These are phyloP conservation scores for Clarias magur DNA, from an alignment of 2,113 vertebrate species.

Conservation along the genomic window DNA sequence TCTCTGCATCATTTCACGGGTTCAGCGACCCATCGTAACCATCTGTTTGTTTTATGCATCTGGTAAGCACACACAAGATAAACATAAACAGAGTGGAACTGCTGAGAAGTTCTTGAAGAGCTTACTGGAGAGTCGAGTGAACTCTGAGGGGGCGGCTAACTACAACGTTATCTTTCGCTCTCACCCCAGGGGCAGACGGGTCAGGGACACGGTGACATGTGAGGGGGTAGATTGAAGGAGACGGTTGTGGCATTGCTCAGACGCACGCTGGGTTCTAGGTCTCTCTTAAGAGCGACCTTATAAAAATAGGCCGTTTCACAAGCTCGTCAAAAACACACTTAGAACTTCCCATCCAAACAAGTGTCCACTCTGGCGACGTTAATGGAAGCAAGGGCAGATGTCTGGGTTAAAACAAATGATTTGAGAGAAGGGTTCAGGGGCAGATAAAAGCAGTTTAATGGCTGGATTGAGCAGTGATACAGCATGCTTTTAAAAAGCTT, in stretches of 20 bases:
- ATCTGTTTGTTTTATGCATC: constrained; percentile 35
- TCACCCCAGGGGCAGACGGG: constrained; percentile 73
- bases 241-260: constrained; percentile 46
- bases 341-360: constrained; percentile 34
- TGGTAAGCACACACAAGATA: constrained; percentile 33
- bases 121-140: constrained; percentile 51
- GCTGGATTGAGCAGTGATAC: background rate
- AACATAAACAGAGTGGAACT: constrained; percentile 37
- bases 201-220: constrained; percentile 59
- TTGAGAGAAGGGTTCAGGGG: background rate
- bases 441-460: constrained; percentile 45
- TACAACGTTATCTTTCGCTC: constrained; percentile 64
- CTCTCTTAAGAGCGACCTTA: constrained; percentile 64
- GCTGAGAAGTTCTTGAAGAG: constrained; percentile 65
- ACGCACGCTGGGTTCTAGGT: constrained; percentile 62
- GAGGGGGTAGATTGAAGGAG: constrained; percentile 37
- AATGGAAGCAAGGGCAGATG: constrained; percentile 19
- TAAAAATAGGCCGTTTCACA: constrained; percentile 71
- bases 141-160: constrained; percentile 59
- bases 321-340: constrained; percentile 47
- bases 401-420: constrained; percentile 16
- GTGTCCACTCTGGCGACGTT: background rate
- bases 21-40: constrained; percentile 24
- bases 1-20: constrained; percentile 18
- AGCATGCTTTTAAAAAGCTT: background rate